Percentiles rank a stretch among this genome's conserved stretches.
Evolutionary conservation across 1,140 invertebrate genomes (phyloP).

Genomic region (Capitella teleta): DNA sequence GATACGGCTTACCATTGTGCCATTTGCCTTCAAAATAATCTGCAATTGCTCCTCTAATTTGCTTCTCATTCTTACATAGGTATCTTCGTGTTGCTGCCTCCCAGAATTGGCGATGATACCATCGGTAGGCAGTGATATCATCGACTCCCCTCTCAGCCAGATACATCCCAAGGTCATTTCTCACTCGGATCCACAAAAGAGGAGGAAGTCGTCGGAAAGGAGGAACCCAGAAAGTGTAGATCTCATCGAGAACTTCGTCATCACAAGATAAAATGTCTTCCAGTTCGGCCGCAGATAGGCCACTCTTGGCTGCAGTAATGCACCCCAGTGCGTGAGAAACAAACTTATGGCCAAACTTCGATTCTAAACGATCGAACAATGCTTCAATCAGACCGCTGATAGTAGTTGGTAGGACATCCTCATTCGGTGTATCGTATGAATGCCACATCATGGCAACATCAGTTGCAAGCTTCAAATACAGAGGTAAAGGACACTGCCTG

Average conservation of each 20-base stretch:
- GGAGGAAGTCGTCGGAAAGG: conserved; percentile 12
- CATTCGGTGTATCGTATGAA: conserved; percentile 17
- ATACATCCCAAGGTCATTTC: conserved; percentile 15
- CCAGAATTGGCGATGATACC: conserved; percentile 9
- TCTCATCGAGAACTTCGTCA: conserved; percentile 12
- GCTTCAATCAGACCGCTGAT: conserved; percentile 76
- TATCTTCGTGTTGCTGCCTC: conserved; percentile 3
- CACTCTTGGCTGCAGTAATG: conserved; percentile 11
- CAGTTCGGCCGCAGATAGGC: conserved; percentile 9
- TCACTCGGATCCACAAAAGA: conserved; percentile 10
- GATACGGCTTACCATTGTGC: conserved; percentile 1
- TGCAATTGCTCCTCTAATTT: neutral
- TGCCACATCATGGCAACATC: conserved; percentile 27
- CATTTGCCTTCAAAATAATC: conserved; percentile 4
- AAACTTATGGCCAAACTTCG: conserved; percentile 12
- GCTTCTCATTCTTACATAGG: no score
- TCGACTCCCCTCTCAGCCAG: conserved; percentile 4
- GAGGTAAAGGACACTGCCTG: conserved; percentile 22
- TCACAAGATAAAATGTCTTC: conserved; percentile 14
- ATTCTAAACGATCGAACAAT: conserved; percentile 64
- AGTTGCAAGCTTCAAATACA: conserved; percentile 30
- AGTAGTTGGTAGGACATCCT: conserved; percentile 67
- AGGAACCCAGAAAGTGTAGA: conserved; percentile 11
- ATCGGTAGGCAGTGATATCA: conserved; percentile 3
- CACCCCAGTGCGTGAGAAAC: conserved; percentile 9